These are phyloP conservation scores for Podarcis lilfordi DNA, from an alignment of 2,797 vertebrate species.

Conservation along the genomic window DNA sequence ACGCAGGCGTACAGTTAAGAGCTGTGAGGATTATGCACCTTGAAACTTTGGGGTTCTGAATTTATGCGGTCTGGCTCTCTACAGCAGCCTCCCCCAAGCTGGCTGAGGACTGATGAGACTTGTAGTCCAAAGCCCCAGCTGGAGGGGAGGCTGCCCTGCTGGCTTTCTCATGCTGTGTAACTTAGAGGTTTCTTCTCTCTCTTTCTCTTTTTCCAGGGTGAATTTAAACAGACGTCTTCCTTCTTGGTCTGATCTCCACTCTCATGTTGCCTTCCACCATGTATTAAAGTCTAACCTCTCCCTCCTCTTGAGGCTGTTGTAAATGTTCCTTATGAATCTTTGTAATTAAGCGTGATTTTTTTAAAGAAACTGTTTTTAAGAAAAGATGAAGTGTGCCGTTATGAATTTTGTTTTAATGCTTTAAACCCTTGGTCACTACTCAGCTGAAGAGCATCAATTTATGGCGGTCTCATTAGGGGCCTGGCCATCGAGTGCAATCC, in stretches of 20 bases:
- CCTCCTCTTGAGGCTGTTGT: background rate
- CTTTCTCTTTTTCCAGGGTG: slow-evolving; percentile 78
- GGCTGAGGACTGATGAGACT: no score
- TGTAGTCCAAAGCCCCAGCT: background rate
- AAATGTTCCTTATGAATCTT: slow-evolving; percentile 17
- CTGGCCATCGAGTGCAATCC: no score
- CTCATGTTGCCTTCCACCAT: background rate
- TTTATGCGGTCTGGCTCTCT: no score
- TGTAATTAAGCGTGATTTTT: slow-evolving; percentile 21
- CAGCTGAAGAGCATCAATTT: background rate
- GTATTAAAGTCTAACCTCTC: background rate
- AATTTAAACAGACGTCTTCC: slow-evolving; percentile 93
- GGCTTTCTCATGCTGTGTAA: background rate
- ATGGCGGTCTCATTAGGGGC: background rate
- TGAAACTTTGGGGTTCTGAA: no score
- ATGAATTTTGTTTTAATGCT: background rate
- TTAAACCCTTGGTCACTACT: background rate
- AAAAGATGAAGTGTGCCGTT: slow-evolving; percentile 8
- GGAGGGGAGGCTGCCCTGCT: background rate
- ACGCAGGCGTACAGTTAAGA: background rate
- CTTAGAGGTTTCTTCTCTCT: background rate
- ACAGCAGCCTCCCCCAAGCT: no score
- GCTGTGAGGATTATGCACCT: background rate
- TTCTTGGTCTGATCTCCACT: slow-evolving; percentile 87
- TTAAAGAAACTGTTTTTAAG: slow-evolving; percentile 12